A percentile compares a stretch with the other conserved stretches of the same genome.
Evolutionary conservation across 2,113 vertebrate species (phyloP).

Genomic region (Phalacrocorax carbo): DNA sequence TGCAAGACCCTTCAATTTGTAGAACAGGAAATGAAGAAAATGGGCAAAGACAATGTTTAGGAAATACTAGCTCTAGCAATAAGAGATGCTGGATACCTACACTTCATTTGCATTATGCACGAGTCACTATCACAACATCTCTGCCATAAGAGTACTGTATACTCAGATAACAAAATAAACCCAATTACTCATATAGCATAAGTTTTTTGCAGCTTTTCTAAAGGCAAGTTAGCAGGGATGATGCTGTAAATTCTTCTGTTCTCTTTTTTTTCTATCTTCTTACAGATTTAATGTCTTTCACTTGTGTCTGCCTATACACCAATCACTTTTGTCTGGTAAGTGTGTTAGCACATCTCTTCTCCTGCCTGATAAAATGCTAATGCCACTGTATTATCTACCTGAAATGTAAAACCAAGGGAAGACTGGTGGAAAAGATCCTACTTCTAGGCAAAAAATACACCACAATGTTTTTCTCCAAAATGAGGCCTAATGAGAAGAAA

Average conservation of each 20-base stretch:
- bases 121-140: neutral
- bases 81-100: neutral
- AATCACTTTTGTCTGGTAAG: neutral
- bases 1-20: neutral
- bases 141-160: neutral
- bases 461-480: neutral
- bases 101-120: neutral
- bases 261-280: neutral
- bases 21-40: neutral
- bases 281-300: neutral
- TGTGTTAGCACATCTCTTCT: neutral
- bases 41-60: neutral
- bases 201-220: neutral
- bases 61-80: neutral
- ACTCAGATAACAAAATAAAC: neutral
- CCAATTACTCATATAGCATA: neutral
- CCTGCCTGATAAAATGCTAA: neutral
- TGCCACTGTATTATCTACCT: neutral
- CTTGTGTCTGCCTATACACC: neutral
- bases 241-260: neutral
- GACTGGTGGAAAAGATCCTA: neutral
- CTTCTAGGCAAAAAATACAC: neutral
- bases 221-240: fast-evolving
- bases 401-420: neutral
- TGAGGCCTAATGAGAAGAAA: neutral